Percentiles rank a stretch among this genome's conserved stretches.
Conservation (phyloP, 2,797 vertebrate genomes). For the Muraenolepis orangiensis region DNA sequence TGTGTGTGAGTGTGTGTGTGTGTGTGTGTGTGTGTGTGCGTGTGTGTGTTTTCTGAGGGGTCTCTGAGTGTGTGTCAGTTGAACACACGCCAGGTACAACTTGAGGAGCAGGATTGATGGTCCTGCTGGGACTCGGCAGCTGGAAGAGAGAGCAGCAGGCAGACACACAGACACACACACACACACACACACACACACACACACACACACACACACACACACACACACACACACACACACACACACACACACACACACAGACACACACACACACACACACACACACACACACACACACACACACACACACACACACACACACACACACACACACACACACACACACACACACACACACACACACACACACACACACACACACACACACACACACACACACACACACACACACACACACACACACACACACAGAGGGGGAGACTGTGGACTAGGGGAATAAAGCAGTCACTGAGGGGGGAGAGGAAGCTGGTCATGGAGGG, state of each 20-base stretch:
- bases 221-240: constrained; percentile 29
- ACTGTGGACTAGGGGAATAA: constrained; percentile 63
- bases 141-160: constrained; percentile 59
- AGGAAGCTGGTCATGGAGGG: constrained; percentile 45
- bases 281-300: constrained; percentile 6
- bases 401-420: not conserved
- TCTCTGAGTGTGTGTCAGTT: constrained; percentile 30
- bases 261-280: constrained; percentile 57
- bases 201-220: constrained; percentile 46
- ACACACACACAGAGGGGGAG: constrained; percentile 45
- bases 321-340: constrained; percentile 54
- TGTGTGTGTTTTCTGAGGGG: no score
- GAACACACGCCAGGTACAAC: constrained; percentile 61
- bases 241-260: constrained; percentile 23
- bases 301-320: constrained; percentile 35
- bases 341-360: not conserved
- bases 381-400: constrained; percentile 48
- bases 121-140: constrained; percentile 66
- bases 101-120: constrained; percentile 67
- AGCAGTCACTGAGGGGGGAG: constrained; percentile 55
- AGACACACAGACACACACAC: constrained; percentile 54
- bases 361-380: constrained; percentile 46
- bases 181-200: not conserved
- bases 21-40: constrained; percentile 17
- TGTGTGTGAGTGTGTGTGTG: constrained; percentile 29